Conservation (phyloP, 2,888 invertebrate species). For the Plagiodera versicolora region DNA sequence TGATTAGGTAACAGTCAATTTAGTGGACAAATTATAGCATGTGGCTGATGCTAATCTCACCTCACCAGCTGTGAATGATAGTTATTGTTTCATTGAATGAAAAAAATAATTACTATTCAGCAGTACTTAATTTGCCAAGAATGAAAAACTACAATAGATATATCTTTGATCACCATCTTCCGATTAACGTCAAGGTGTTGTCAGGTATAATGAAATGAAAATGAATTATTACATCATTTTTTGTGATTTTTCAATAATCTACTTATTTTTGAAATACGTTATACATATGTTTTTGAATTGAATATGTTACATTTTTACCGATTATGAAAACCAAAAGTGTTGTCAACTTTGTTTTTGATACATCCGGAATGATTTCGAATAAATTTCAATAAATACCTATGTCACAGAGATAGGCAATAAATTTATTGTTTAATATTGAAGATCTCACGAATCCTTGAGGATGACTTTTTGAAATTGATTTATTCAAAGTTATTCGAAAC, state of each 20-base stretch:
- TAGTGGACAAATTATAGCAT: constrained; percentile 8
- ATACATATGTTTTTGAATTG: no score
- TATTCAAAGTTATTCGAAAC: neutral
- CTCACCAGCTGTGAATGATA: neutral
- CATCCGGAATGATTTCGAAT: neutral
- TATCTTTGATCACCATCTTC: neutral
- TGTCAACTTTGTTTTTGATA: neutral
- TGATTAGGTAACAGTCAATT: constrained; percentile 15
- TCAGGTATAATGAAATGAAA: no score
- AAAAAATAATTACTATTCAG: neutral
- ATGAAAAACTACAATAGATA: neutral
- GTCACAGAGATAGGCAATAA: neutral
- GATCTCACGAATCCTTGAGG: neutral
- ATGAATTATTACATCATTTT: no score
- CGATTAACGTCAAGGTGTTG: no score
- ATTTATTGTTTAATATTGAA: neutral
- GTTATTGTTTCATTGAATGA: constrained; percentile 1
- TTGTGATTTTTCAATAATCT: no score
- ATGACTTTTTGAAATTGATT: neutral
- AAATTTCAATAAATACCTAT: neutral
- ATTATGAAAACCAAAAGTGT: neutral
- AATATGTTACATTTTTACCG: neutral
- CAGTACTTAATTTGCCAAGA: neutral
- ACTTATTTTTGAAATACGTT: no score
- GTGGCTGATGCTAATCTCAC: constrained; percentile 5